Conservation (phyloP, 1,140 invertebrate genomes). For the Xylocopa sonorina region DNA sequence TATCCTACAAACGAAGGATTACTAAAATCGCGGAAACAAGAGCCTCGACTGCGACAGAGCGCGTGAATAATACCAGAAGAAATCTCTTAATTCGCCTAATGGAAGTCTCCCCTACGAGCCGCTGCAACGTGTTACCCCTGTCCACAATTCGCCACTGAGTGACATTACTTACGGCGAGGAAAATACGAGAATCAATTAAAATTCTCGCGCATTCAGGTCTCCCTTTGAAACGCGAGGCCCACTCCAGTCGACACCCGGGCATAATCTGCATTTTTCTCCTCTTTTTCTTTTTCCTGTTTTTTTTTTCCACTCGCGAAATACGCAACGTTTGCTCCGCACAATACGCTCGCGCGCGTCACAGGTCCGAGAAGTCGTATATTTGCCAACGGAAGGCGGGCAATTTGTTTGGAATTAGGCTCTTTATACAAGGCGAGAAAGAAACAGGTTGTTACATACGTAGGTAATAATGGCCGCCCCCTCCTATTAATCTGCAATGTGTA, state of each 20-base stretch:
- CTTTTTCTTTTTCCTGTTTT: too few species aligned
- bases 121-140: accelerated
- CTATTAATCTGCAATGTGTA: constrained; percentile 40
- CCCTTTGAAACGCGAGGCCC: background rate
- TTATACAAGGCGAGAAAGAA: background rate
- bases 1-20: too few species aligned
- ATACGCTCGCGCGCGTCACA: background rate
- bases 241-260: background rate
- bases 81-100: background rate
- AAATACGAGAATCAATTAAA: background rate
- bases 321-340: background rate
- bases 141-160: background rate
- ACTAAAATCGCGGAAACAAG: too few species aligned
- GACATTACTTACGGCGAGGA: background rate
- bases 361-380: background rate
- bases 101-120: background rate
- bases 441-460: constrained; percentile 7
- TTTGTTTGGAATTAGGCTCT: constrained; percentile 15
- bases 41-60: too few species aligned
- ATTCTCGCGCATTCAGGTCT: background rate
- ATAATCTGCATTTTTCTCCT: background rate
- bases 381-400: background rate
- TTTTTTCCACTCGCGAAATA: constrained; percentile 9
- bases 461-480: constrained; percentile 31
- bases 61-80: too few species aligned